phyloP scores from a whole-genome alignment of 2,113 vertebrate genomes.

The Daboia siamensis region DNA sequence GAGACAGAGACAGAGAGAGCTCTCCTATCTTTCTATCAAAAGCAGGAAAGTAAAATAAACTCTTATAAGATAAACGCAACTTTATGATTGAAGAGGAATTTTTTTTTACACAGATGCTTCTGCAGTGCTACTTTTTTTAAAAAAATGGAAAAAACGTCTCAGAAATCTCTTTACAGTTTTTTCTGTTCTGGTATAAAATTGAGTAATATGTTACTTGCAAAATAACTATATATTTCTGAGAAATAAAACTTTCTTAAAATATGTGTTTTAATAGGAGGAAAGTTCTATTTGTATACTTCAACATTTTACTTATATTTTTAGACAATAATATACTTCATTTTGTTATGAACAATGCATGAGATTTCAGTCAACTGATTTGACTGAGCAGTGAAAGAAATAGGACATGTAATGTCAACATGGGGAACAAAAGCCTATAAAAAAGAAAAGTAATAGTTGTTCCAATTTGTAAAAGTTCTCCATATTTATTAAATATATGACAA shows the following conservation, averaged over 20 bases:
- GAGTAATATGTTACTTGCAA: neutral
- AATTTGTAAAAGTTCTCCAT: neutral
- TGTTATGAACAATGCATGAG: neutral
- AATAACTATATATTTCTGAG: neutral
- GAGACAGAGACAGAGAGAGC: neutral
- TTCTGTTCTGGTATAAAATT: neutral
- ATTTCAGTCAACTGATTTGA: conserved; percentile 18
- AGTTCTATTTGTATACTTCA: neutral
- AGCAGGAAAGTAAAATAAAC: neutral
- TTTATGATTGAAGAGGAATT: neutral
- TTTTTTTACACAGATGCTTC: neutral
- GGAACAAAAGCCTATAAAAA: neutral
- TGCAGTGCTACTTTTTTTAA: neutral
- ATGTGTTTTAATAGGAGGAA: neutral
- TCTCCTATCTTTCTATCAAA: neutral
- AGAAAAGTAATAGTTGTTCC: neutral
- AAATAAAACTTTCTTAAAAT: neutral
- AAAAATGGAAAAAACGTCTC: neutral
- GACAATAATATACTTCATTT: neutral
- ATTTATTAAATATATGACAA: neutral
- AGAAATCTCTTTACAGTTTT: neutral
- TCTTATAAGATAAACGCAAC: neutral
- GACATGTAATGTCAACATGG: neutral
- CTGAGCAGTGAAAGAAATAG: neutral
- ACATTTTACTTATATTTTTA: neutral